Base-by-base conservation (phyloP, 2,888 invertebrate species). In the Agrochola litura region DNA sequence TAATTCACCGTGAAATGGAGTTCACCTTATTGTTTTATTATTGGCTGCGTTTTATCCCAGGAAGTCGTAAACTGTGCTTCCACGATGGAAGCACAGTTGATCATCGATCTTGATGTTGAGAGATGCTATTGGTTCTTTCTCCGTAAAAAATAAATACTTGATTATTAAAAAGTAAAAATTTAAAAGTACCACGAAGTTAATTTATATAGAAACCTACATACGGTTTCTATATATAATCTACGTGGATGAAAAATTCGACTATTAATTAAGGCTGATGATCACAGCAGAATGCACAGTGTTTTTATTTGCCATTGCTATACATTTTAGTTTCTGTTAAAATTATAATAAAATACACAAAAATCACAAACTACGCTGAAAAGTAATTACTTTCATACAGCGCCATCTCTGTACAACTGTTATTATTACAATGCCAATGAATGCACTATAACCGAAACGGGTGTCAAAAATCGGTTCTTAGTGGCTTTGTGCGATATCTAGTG, bases 1-100 rank as follows among this genome's bases (percentile, higher is more conserved):
- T 92, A 91, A 92, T 90, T 82, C 77, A 72, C 86, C 91, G 82
- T 92, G 91, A 92, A 92, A 92, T 91, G 88, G 90, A 87, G 84
- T 78, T 88, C 82, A 85, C 79, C 83, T 83, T 76, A 77, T 88
- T 84, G 76, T 79, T 85, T 88, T 85, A 84, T 79, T 87, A 80
- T 79, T 77, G 76, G 69, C 82, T 81, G 79, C 65, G 74, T 81
- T 88, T 88, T 87, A 90, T 89, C 83, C 82, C 86, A 73, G 83
- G 86, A 89, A 86, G 84, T 88, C 85, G 84, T 91, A 77, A 86
- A 77, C 37, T 30, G 30, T 30, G 30, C 30, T 30, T 30, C 60
- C 37, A 54, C 69, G 37, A 52, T 69, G 82, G 85, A 85, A 77
- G 66, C 72, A 82, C 65, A 82, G 56, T 72, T n/a, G 61, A 77